Evolutionary conservation across 2,113 vertebrate genomes (phyloP).

Genomic region (Campylomormyrus numenius): DNA sequence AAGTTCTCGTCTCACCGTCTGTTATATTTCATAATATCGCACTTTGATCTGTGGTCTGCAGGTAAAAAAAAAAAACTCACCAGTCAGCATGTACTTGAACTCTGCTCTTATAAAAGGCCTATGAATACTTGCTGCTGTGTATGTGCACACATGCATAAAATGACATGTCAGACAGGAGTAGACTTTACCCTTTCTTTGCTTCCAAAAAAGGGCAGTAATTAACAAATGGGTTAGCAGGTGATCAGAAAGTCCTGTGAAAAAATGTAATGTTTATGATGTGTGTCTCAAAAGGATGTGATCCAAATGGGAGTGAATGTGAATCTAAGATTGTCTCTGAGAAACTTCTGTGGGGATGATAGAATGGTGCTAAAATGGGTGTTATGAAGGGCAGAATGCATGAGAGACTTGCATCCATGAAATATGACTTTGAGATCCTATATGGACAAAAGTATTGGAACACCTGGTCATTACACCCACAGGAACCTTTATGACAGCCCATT

Average conservation of each 20-base stretch:
- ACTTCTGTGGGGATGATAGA: background rate
- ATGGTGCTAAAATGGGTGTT: background rate
- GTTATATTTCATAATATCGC: background rate
- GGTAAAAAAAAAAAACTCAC: background rate
- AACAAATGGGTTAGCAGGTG: background rate
- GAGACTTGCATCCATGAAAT: background rate
- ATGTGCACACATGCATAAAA: background rate
- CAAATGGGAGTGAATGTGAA: background rate
- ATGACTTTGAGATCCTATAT: background rate
- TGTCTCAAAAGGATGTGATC: background rate
- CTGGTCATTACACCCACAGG: background rate
- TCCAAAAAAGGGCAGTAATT: background rate
- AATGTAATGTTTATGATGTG: background rate
- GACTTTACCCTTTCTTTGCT: background rate
- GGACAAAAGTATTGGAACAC: background rate
- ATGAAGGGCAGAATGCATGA: background rate
- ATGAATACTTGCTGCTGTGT: background rate
- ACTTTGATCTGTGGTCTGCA: background rate
- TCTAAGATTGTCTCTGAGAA: background rate
- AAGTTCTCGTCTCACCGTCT: background rate
- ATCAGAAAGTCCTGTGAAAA: background rate
- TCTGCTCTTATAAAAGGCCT: background rate
- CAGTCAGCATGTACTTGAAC: constrained; percentile 15
- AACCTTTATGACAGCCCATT: background rate
- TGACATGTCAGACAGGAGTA: background rate